phyloP scores from a whole-genome alignment of 2,797 vertebrate species.

The Schizopygopsis pylzovi region DNA sequence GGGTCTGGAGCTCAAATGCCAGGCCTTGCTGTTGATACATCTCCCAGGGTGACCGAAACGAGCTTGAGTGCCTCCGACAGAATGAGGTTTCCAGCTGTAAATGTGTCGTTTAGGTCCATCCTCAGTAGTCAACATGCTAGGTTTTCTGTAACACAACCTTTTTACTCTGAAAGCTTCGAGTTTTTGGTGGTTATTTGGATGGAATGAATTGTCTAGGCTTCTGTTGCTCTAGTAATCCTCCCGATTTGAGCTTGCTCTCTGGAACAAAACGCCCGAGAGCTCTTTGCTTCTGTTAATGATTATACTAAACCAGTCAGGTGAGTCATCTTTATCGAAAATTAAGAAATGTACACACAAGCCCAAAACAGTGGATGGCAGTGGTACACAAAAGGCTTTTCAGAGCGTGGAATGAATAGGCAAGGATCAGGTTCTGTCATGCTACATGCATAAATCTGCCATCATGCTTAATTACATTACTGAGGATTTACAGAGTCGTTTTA shows the following conservation, averaged over 20 bases:
- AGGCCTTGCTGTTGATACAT: constrained; percentile 59
- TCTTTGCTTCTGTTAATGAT: constrained; percentile 78
- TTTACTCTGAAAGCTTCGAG: neutral
- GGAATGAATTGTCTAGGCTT: neutral
- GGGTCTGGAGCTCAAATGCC: constrained; percentile 54
- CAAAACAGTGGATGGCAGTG: constrained; percentile 83
- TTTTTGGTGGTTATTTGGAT: neutral
- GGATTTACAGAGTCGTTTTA: constrained; percentile 87
- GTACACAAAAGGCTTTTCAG: constrained; percentile 69
- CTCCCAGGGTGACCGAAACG: constrained; percentile 50
- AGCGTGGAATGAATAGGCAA: constrained; percentile 89
- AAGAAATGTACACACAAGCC: constrained; percentile 62
- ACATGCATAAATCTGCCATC: constrained; percentile 93
- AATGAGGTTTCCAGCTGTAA: constrained; percentile 31
- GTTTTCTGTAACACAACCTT: constrained; percentile 4
- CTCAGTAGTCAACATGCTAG: constrained; percentile 3
- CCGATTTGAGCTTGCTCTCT: constrained; percentile 2
- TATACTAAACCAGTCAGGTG: constrained; percentile 65
- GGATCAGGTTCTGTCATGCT: constrained; percentile 94
- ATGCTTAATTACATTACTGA: constrained; percentile 95
- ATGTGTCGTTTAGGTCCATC: neutral
- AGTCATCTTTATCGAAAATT: constrained; percentile 45
- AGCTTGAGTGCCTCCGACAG: constrained; percentile 40
- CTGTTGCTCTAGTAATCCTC: neutral
- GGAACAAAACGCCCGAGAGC: constrained; percentile 56